Conservation (phyloP, 2,888 invertebrate genomes). For the Epicampocera succincta region DNA sequence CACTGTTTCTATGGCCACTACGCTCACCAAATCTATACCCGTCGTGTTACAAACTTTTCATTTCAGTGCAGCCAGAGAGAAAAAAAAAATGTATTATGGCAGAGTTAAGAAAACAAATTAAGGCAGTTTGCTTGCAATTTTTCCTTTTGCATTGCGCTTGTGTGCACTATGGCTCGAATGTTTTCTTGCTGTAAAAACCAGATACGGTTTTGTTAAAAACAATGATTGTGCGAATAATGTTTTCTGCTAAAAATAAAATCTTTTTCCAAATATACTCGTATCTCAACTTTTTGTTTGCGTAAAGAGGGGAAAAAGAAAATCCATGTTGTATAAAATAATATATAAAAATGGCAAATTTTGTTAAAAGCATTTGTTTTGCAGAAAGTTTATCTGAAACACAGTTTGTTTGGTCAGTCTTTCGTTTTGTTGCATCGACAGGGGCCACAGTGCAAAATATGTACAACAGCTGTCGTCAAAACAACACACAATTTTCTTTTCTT, state of each 20-base stretch:
- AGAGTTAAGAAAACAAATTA: constrained; percentile 50
- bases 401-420: constrained; percentile 5
- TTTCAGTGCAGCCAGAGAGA: constrained; percentile 43
- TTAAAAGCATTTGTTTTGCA: too few relatives aligned
- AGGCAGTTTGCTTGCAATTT: constrained; percentile 24
- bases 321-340: too few relatives aligned
- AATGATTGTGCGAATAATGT: too few relatives aligned
- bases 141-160: constrained; percentile 5
- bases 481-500: constrained; percentile 1
- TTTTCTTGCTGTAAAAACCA: too few relatives aligned
- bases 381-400: neutral
- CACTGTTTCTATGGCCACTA: constrained; percentile 1
- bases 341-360: too few relatives aligned
- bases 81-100: constrained; percentile 36
- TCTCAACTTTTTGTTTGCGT: too few relatives aligned
- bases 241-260: too few relatives aligned
- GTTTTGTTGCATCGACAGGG: neutral
- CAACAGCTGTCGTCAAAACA: constrained; percentile 18
- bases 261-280: too few relatives aligned
- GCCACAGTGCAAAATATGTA: constrained; percentile 39
- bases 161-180: constrained; percentile 19
- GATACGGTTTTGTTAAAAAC: too few relatives aligned
- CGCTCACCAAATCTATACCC: neutral
- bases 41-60: constrained; percentile 48
- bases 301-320: too few relatives aligned